Base-by-base conservation (phyloP, 2,113 vertebrate species). In the Oncorhynchus keta region DNA sequence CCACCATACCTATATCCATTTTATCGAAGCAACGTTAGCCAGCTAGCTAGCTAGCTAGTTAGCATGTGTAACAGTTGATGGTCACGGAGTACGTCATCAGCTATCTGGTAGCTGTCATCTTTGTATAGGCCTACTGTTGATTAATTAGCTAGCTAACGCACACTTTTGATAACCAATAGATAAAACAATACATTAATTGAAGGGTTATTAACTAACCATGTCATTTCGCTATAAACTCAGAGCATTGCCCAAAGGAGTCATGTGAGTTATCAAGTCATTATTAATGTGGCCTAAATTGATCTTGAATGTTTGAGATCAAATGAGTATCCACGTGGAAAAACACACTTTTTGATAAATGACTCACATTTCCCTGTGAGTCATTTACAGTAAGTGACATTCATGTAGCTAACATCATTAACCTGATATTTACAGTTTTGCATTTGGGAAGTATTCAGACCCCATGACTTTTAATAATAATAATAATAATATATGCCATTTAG, bases 321-420 rank as follows among this genome's bases (percentile, higher is more conserved):
- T 18, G 1, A 55, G 16, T 55, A 4, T 18, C 20, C 13, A 18
- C 55, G 1, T 57, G 55, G 55, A 57, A 57, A 57, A 18, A 5
- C 55, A 18, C 55, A 20, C 1, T 20, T 57, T 14, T 28, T 28
- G 28, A 28, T 28, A 28, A 28, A 28, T 28, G 2, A 28, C 28
- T 28, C 28, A 28, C 28, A 57, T 57, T 14, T 18, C 55, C 55
- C 13, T 20, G 55, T 57, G 18, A 57, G 20, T 57, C 55, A 57
- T 57, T 57, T 57, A 57, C 55, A 20, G 55, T 57, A 57, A 57
- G 55, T 57, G 55, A 57, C 55, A 57, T 57, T 20, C 4, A 83
- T 79, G 26, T 87, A 74, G 76, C 72, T 3, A 11, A 45, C 9
- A 45, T 45, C 39, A 11, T 80, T 72, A 84, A 39, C 2, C 28